Evolutionary conservation across 2,888 invertebrate genomes (phyloP).

Genomic region (Cephalotes varians): DNA sequence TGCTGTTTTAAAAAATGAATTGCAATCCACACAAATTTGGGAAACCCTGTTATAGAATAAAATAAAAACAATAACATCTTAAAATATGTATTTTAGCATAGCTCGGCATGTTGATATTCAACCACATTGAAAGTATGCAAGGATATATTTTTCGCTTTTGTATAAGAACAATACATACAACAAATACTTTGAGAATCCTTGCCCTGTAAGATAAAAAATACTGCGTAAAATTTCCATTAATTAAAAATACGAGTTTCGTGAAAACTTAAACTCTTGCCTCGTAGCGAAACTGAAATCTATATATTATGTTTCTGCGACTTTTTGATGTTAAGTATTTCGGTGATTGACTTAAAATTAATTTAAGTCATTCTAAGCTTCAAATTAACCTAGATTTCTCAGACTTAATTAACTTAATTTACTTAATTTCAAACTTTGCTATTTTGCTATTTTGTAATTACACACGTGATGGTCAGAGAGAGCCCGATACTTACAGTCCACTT

Average conservation of each 20-base stretch:
- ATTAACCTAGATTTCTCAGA: neutral
- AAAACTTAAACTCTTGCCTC: neutral
- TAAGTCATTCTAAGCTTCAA: neutral
- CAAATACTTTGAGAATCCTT: too few relatives aligned
- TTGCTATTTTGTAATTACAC: slow-evolving; percentile 22
- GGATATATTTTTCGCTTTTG: neutral
- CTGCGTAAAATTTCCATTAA: slow-evolving; percentile 2
- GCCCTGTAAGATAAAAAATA: neutral
- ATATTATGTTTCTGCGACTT: neutral
- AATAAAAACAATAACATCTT: neutral
- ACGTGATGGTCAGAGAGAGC: neutral
- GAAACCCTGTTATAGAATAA: too few relatives aligned
- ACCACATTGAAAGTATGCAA: neutral
- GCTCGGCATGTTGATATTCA: neutral
- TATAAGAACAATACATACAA: neutral
- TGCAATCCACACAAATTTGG: too few relatives aligned
- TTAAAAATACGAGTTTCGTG: slow-evolving; percentile 4
- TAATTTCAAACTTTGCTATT: slow-evolving; percentile 4
- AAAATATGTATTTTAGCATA: neutral
- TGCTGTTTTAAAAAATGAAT: too few relatives aligned
- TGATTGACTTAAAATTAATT: neutral
- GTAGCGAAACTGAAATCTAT: neutral
- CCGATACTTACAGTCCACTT: slow-evolving; percentile 7
- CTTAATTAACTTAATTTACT: too few relatives aligned
- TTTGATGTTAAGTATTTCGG: neutral